A percentile compares a stretch with the other conserved stretches of the same genome.
These are phyloP conservation scores for Bubo scandiacus DNA, from an alignment of 2,113 vertebrate species.

Conservation along the genomic window DNA sequence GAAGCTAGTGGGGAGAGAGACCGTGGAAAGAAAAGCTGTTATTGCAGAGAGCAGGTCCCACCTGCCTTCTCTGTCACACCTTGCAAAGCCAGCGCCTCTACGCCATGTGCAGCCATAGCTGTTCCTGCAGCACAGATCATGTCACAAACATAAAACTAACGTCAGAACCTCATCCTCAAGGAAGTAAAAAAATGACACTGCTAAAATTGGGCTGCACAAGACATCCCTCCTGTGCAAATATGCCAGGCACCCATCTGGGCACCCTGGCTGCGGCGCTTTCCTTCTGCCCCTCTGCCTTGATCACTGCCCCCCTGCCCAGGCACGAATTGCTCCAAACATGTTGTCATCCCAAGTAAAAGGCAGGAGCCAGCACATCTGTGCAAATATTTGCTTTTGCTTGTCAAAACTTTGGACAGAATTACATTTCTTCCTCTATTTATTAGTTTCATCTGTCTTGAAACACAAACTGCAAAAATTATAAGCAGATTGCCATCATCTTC, in stretches of 20 bases:
- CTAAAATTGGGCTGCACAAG: not conserved
- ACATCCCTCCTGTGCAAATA: not conserved
- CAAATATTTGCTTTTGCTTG: constrained; percentile 17
- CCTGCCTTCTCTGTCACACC: not conserved
- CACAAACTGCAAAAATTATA: not conserved
- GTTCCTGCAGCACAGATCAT: fast-evolving
- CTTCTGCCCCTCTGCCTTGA: not conserved
- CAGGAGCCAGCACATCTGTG: constrained; percentile 6
- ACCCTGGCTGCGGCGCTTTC: not conserved
- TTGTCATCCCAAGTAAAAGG: not conserved
- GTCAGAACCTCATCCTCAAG: not conserved
- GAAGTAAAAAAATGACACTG: not conserved
- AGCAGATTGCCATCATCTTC: not conserved
- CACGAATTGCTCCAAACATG: not conserved
- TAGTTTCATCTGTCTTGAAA: constrained; percentile 16
- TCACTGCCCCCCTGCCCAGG: fast-evolving
- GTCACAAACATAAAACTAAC: fast-evolving
- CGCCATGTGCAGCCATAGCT: fast-evolving
- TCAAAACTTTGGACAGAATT: not conserved
- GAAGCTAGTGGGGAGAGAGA: not conserved
- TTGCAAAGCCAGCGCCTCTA: fast-evolving
- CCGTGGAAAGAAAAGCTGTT: fast-evolving
- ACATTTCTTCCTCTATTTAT: not conserved
- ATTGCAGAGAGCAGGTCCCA: not conserved
- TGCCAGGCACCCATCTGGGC: not conserved